These are phyloP conservation scores for Zaprionus davidi DNA, from an alignment of 1,140 invertebrate species.

Conservation along the genomic window DNA sequence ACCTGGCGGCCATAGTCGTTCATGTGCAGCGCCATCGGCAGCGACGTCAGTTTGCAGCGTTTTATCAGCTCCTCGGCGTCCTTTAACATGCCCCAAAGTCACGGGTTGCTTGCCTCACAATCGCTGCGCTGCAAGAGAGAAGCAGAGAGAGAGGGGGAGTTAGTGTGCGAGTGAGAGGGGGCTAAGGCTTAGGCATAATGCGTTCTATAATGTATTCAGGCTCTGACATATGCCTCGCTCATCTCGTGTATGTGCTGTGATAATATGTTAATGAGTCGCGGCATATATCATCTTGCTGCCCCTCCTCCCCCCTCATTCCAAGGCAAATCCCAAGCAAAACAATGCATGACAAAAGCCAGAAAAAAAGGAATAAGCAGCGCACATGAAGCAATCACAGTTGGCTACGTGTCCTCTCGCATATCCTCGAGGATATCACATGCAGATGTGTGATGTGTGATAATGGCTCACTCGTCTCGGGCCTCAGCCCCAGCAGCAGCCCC, in stretches of 20 bases:
- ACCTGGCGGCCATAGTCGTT: slow-evolving; percentile 71
- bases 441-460: slow-evolving; percentile 83
- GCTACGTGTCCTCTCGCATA: slow-evolving; percentile 82
- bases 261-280: slow-evolving; percentile 84
- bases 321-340: slow-evolving; percentile 51
- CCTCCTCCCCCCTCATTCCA: slow-evolving; percentile 7
- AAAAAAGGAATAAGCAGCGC: slow-evolving; percentile 31
- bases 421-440: slow-evolving; percentile 83
- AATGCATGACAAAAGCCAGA: slow-evolving; percentile 33
- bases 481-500: not conserved
- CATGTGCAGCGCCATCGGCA: slow-evolving; percentile 61
- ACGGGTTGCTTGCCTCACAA: slow-evolving; percentile 44
- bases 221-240: slow-evolving; percentile 72
- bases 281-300: slow-evolving; percentile 80
- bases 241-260: slow-evolving; percentile 66
- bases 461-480: slow-evolving; percentile 49
- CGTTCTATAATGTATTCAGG: slow-evolving; percentile 62
- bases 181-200: slow-evolving; percentile 50
- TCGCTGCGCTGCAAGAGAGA: slow-evolving; percentile 30
- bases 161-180: slow-evolving; percentile 30
- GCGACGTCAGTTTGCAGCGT: slow-evolving; percentile 74
- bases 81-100: slow-evolving; percentile 80
- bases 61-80: slow-evolving; percentile 77
- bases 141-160: not conserved
- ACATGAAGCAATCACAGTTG: slow-evolving; percentile 72